phyloP scores from a whole-genome alignment of 2,888 invertebrate species.

The Noctua pronuba region DNA sequence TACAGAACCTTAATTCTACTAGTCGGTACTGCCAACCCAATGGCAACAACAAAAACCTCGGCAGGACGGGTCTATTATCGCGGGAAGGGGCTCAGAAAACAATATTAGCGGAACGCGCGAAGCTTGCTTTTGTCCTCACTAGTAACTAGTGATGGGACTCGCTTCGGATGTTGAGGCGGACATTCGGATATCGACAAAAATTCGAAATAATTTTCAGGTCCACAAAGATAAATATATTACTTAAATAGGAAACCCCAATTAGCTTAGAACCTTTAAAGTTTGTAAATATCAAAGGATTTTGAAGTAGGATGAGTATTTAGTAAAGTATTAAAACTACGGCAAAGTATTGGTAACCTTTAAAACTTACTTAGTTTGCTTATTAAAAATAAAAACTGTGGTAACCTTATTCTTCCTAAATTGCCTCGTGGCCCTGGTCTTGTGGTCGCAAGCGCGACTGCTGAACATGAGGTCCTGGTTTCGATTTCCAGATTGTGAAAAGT shows the following conservation, averaged over 20 bases:
- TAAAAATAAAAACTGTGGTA: background rate
- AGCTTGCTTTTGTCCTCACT: slow-evolving; percentile 46
- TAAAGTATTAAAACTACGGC: background rate
- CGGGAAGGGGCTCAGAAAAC: slow-evolving; percentile 47
- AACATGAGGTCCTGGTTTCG: no score
- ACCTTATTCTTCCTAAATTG: background rate
- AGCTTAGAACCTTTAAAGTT: background rate
- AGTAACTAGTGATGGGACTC: slow-evolving; percentile 34
- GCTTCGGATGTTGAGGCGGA: slow-evolving; percentile 1
- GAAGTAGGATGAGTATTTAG: background rate
- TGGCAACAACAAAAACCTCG: slow-evolving; percentile 40
- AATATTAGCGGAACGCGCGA: slow-evolving; percentile 48
- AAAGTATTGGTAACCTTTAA: background rate
- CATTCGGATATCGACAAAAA: background rate
- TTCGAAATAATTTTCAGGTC: background rate
- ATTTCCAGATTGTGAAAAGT: background rate
- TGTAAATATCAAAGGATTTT: background rate
- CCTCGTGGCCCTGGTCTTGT: background rate
- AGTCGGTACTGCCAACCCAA: background rate
- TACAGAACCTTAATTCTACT: background rate
- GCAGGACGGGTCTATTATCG: slow-evolving; percentile 40
- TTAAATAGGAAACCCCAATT: background rate
- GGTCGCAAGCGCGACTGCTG: background rate
- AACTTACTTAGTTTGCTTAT: background rate
- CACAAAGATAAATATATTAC: background rate